Conservation (phyloP, 2,113 vertebrate species). For the Rostratula benghalensis region DNA sequence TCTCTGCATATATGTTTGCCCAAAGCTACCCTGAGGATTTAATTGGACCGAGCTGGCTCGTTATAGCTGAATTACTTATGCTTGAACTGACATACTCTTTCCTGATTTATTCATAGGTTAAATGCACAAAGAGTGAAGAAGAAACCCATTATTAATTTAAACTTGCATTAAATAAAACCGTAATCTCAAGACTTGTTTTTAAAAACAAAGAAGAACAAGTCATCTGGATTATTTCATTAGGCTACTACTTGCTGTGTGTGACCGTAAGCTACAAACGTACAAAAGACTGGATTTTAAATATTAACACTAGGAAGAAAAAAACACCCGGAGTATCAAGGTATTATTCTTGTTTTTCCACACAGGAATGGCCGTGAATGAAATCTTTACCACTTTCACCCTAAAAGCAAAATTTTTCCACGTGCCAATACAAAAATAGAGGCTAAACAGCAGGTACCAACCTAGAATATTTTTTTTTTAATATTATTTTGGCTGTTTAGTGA, state of each 20-base stretch:
- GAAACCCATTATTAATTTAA: neutral
- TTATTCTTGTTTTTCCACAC: neutral
- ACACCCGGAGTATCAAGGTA: neutral
- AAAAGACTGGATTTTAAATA: neutral
- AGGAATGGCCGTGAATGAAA: neutral
- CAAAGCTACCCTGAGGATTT: constrained; percentile 48
- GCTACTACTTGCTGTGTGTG: neutral
- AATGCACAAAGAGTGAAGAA: neutral
- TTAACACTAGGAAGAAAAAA: neutral
- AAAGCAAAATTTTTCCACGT: neutral
- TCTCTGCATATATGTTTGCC: neutral
- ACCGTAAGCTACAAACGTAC: neutral
- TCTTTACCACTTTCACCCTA: neutral
- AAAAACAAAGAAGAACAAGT: neutral
- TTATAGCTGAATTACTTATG: constrained; percentile 43
- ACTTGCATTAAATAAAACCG: neutral
- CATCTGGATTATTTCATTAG: neutral
- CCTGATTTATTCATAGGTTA: constrained; percentile 40
- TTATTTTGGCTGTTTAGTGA: neutral
- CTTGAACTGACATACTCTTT: constrained; percentile 32
- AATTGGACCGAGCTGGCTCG: constrained; percentile 47
- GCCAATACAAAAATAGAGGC: neutral
- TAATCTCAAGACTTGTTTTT: neutral
- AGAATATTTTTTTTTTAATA: too few relatives aligned
- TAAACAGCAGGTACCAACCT: neutral